phyloP scores from a whole-genome alignment of 2,888 invertebrate genomes.

The Dryadula phaetusa region DNA sequence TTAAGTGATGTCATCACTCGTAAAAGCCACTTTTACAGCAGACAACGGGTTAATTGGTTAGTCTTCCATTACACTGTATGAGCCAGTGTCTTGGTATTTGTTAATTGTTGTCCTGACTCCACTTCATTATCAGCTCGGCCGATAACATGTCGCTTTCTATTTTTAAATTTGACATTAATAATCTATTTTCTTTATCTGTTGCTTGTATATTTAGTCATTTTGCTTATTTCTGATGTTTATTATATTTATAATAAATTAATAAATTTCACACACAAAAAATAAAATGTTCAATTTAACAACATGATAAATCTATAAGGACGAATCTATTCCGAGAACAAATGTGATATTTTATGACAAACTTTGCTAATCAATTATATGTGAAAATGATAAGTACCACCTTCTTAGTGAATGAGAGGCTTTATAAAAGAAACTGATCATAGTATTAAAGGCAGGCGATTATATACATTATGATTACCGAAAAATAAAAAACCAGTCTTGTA shows the following conservation, averaged over 20 bases:
- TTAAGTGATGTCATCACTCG: constrained; percentile 42
- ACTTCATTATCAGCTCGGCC: constrained; percentile 59
- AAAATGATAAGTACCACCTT: no score
- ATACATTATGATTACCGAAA: no score
- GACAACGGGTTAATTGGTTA: constrained; percentile 67
- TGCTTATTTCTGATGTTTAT: background rate
- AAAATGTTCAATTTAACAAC: background rate
- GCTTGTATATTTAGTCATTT: background rate
- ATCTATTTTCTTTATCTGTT: constrained; percentile 1
- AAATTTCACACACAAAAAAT: background rate
- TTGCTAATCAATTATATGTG: no score
- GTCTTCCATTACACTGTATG: constrained; percentile 69
- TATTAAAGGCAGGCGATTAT: no score
- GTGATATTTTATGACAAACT: background rate
- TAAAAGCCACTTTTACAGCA: constrained; percentile 38
- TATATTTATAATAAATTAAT: background rate
- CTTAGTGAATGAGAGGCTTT: no score
- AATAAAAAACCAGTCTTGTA: no score
- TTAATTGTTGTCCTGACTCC: constrained; percentile 67
- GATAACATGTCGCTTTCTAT: constrained; percentile 46
- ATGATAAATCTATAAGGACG: background rate
- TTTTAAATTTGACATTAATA: constrained; percentile 21
- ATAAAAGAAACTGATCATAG: no score
- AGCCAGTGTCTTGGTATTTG: constrained; percentile 70
- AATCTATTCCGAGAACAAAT: background rate